Base-by-base conservation (phyloP, 2,888 invertebrate genomes). In the Drosophila recens region DNA sequence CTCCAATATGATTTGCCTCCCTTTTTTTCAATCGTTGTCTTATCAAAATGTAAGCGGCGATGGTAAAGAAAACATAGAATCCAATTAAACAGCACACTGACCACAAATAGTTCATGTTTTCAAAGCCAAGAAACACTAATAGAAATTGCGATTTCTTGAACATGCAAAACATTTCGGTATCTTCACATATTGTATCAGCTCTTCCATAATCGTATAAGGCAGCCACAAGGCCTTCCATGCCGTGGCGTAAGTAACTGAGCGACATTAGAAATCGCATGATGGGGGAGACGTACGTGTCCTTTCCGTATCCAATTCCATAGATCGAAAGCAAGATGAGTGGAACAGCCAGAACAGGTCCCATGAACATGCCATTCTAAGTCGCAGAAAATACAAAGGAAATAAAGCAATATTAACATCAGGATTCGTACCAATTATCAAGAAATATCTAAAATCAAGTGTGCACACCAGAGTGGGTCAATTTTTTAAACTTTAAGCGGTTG, bases 241-340 rank as follows among this genome's bases (percentile, higher is more conserved):
- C 96, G 89, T 97, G 95, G 10, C 97, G 94, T 64, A 98, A 94
- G 91, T 96, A 98, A 68, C 97, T 98, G 58, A 96, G 94, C 75
- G 97, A 96, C 93, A 98, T 96, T 0, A 97, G 93, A 86, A 98
- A 93, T 77, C 95, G 94, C 91, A 98, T 95, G 78, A 96, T 94
- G 0, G 95, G 90, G 0, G 98, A 96, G 20, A 96, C 87, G 54
- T 91, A 94, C 0, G 96, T 95, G 0, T 94, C 93, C n/a, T 94
- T 93, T 1, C 96, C 97, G 68, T 95, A 95, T 5, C 98, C 98
- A 87, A 98, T 96, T 34, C 98, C 97, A 90, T 97, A 96, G 0
- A 96, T 96, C 5, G 98, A 96, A 53, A 98, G 94, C 63, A 98
- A 92, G 94, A 98, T 97, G 11, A 98, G 93, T 0, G 98, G 98